phyloP scores from a whole-genome alignment of 2,113 vertebrate species.

The Chelonoidis abingdonii region DNA sequence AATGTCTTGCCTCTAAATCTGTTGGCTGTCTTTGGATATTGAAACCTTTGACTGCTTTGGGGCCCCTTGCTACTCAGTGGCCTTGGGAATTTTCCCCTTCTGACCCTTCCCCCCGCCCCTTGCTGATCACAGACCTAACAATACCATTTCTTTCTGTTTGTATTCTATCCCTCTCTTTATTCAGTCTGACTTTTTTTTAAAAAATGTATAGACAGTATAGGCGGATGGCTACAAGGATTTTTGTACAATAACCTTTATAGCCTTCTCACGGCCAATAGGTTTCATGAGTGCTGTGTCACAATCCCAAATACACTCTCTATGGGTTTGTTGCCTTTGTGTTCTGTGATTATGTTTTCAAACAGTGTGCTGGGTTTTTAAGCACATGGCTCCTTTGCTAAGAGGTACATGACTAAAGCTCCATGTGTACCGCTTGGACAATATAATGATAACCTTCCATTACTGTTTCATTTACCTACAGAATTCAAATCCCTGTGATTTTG shows the following conservation, averaged over 20 bases:
- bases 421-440: neutral
- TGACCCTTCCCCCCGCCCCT: conserved; percentile 23
- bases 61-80: conserved; percentile 57
- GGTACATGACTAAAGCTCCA: neutral
- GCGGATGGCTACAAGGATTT: neutral
- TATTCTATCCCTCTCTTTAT: neutral
- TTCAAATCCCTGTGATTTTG: conserved; percentile 11
- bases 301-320: neutral
- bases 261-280: neutral
- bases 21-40: neutral
- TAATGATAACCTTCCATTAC: neutral
- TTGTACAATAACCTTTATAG: neutral
- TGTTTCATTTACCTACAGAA: neutral
- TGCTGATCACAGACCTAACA: neutral
- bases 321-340: neutral
- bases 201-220: neutral
- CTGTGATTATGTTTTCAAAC: neutral
- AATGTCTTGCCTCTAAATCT: conserved; percentile 72
- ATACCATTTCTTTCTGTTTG: neutral
- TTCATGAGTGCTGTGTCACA: neutral
- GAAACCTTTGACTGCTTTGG: conserved; percentile 53
- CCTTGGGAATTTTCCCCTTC: conserved; percentile 56
- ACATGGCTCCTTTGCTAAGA: neutral
- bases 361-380: neutral
- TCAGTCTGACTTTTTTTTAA: neutral